A percentile compares a stretch with the other conserved stretches of the same genome.
phyloP scores from a whole-genome alignment of 1,140 invertebrate genomes.

The Cotesia typhae region DNA sequence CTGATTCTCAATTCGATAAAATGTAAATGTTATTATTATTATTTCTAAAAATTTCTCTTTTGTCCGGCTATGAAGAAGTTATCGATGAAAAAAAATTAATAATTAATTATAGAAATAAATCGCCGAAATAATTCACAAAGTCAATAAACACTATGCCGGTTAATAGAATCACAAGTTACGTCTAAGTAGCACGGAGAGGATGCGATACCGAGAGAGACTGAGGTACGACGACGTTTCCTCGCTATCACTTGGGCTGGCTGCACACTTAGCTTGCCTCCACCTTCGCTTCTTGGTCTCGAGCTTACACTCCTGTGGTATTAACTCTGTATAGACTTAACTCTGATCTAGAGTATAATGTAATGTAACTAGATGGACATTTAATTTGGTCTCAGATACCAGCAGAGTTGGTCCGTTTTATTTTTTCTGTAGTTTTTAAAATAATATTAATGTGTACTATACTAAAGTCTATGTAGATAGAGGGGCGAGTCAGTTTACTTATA shows the following conservation, averaged over 20 bases:
- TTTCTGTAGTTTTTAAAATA: neutral
- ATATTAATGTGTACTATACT: too few species aligned
- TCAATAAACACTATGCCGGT: neutral
- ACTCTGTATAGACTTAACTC: too few species aligned
- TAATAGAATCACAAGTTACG: neutral
- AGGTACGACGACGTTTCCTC: conserved; percentile 42
- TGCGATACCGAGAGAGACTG: conserved; percentile 44
- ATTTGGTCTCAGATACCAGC: neutral
- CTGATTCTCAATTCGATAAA: neutral
- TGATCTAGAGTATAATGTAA: too few species aligned
- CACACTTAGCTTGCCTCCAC: conserved; percentile 25
- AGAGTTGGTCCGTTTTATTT: neutral
- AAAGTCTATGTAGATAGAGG: conserved; percentile 3
- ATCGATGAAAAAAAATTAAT: conserved; percentile 8
- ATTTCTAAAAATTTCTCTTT: conserved; percentile 4
- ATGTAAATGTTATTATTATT: too few species aligned
- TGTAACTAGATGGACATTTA: too few species aligned
- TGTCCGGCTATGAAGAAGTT: conserved; percentile 1
- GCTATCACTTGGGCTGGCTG: conserved; percentile 23
- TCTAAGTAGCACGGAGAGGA: conserved; percentile 36
- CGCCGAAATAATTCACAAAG: too few species aligned
- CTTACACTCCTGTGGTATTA: neutral
- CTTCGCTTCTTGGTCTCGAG: conserved; percentile 7
- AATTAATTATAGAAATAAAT: too few species aligned
- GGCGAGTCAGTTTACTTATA: neutral